Evolutionary conservation across 2,113 vertebrate species (phyloP), one percentile per base, ranked within the genome.

Genomic region (Dicerorhinus sumatrensis): DNA sequence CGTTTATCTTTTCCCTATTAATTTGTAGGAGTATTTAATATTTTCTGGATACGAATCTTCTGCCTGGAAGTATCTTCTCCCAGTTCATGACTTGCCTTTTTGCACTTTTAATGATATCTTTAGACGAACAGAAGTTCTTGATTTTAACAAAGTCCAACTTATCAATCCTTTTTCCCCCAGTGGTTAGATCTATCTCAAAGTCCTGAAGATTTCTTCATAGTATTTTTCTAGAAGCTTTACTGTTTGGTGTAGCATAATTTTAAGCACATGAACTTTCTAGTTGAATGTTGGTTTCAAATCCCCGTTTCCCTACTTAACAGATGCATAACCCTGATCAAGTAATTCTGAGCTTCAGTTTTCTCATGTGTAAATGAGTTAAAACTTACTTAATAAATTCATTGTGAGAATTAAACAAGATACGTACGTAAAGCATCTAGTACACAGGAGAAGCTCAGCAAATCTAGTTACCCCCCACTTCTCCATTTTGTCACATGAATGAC

Each of bases 261-360:
- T 79, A 63, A 72, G 12, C 46, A 84, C 46, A 48, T 72, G 65
- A 63, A 69, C 84, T 92, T 89, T 33, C 62, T 56, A 82, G 3
- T 31, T 73, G 29, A 75, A 73, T 83, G 39, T 87, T 86, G 27
- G 36, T 62, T 83, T 95, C 29, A n/a, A 27, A 20, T 46, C 33
- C 51, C 77, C 75, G 9, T 31, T 79, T 97, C 4, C 51, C 56
- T 92, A 42, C 16, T 89, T 73, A 65, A 8, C 14, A 92, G 67
- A 77, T 70, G 77, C 51, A 91, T 97, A 91, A 73, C 18, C 11
- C 79, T 77, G 56, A 82, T 86, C n/a, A 91, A 81, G 25, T 85
- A 65, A 82, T 72, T 89, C 56, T 31, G 58, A 91, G 80, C 42
- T 91, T 85, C 20, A 91, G 4, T 72, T 92, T 77, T 21, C 14